Conservation (phyloP, 2,113 vertebrate genomes). For the Zootoca vivipara region DNA sequence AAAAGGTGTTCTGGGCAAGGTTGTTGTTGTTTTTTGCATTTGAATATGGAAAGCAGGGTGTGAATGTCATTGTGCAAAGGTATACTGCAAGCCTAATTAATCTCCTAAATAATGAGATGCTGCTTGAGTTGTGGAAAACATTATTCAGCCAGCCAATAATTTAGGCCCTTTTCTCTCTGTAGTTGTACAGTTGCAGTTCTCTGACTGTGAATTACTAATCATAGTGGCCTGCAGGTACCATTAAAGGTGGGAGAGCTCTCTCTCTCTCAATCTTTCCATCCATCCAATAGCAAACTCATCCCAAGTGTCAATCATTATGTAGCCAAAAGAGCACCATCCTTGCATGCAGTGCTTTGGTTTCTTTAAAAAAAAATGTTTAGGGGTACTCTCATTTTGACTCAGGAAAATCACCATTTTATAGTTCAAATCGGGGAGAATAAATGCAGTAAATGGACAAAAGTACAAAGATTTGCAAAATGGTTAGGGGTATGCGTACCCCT, state of each 20-base stretch:
- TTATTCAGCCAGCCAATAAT: constrained; percentile 38
- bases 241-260: background rate
- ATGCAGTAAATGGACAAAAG: too few species aligned
- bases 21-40: constrained; percentile 40
- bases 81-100: constrained; percentile 58
- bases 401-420: too few species aligned
- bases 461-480: too few species aligned
- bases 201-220: background rate
- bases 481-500: too few species aligned
- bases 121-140: constrained; percentile 40
- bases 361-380: too few species aligned
- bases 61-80: constrained; percentile 43
- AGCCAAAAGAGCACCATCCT: background rate
- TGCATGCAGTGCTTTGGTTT: background rate
- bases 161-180: constrained; percentile 29
- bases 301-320: background rate
- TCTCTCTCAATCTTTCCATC: background rate
- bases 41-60: constrained; percentile 51
- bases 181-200: constrained; percentile 3
- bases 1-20: constrained; percentile 34
- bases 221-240: background rate
- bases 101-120: constrained; percentile 59
- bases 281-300: too few species aligned
- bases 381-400: too few species aligned
- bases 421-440: too few species aligned